Percentiles rank a stretch among this genome's conserved stretches.
phyloP scores from a whole-genome alignment of 2,797 vertebrate genomes.

The Acanthurus leucopareius region DNA sequence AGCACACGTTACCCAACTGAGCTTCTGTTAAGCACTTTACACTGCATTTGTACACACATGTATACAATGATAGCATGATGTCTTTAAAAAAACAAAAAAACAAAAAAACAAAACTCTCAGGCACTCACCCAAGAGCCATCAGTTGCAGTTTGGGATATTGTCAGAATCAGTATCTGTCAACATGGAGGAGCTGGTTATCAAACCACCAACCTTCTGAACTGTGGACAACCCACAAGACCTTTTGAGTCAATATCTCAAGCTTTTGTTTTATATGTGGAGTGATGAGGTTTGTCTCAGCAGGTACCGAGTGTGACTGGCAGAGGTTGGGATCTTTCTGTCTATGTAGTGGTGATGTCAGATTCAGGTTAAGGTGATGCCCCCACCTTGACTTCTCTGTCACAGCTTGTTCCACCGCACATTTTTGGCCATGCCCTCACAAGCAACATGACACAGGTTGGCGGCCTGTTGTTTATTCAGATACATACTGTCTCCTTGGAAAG shows the following conservation, averaged over 20 bases:
- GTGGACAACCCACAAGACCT: too few relatives aligned
- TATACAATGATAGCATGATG: too few relatives aligned
- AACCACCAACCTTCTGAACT: not conserved
- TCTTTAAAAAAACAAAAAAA: too few relatives aligned
- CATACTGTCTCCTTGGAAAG: too few relatives aligned
- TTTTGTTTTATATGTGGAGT: not conserved
- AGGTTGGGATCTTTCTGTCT: not conserved
- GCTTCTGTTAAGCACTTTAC: too few relatives aligned
- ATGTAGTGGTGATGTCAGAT: conserved; percentile 6
- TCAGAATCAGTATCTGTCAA: too few relatives aligned
- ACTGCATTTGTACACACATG: too few relatives aligned
- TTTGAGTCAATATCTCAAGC: not conserved
- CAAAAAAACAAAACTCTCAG: too few relatives aligned
- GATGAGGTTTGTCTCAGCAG: not conserved
- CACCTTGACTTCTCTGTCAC: conserved; percentile 10
- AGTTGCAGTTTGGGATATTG: too few relatives aligned
- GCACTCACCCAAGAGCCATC: not conserved
- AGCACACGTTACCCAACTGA: too few relatives aligned
- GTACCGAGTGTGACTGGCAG: not conserved
- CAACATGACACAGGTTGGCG: not conserved
- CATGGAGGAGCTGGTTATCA: too few relatives aligned
- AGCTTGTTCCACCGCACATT: not conserved
- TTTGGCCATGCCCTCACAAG: not conserved
- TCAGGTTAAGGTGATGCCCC: not conserved
- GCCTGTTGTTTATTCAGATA: not conserved